phyloP scores from a whole-genome alignment of 2,888 invertebrate genomes.

The Himalopsyche japonica region DNA sequence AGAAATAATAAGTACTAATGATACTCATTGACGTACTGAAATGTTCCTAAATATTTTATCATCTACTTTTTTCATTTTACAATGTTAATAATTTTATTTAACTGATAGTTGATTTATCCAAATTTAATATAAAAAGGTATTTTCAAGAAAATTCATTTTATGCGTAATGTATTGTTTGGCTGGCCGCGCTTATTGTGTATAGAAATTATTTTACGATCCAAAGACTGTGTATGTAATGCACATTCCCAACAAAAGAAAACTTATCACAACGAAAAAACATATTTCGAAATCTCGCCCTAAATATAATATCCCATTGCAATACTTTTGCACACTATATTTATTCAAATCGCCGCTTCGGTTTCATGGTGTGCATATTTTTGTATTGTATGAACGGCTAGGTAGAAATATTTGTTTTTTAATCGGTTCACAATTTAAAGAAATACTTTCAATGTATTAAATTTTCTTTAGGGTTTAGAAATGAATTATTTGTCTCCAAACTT shows the following conservation, averaged over 20 bases:
- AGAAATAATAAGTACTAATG: too few relatives aligned
- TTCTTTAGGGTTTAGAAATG: too few relatives aligned
- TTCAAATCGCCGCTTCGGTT: not conserved
- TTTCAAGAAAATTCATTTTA: not conserved
- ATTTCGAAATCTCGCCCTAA: not conserved
- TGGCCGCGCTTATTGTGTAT: not conserved
- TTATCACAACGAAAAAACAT: not conserved
- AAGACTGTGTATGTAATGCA: not conserved
- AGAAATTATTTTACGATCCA: not conserved
- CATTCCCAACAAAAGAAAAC: not conserved
- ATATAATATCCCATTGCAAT: not conserved
- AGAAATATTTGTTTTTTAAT: too few relatives aligned
- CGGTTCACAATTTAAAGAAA: too few relatives aligned
- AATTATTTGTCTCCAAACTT: too few relatives aligned
- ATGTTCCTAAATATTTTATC: not conserved
- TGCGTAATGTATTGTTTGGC: not conserved
- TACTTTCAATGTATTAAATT: too few relatives aligned
- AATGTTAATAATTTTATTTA: not conserved
- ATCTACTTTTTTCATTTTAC: not conserved
- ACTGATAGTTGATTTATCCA: not conserved
- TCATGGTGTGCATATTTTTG: too few relatives aligned
- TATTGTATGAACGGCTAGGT: too few relatives aligned
- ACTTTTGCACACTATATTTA: not conserved
- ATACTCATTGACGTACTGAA: not conserved
- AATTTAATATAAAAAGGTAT: not conserved